Evolutionary conservation across 2,888 invertebrate genomes (phyloP).

Genomic region (Drosophila paranaensis): DNA sequence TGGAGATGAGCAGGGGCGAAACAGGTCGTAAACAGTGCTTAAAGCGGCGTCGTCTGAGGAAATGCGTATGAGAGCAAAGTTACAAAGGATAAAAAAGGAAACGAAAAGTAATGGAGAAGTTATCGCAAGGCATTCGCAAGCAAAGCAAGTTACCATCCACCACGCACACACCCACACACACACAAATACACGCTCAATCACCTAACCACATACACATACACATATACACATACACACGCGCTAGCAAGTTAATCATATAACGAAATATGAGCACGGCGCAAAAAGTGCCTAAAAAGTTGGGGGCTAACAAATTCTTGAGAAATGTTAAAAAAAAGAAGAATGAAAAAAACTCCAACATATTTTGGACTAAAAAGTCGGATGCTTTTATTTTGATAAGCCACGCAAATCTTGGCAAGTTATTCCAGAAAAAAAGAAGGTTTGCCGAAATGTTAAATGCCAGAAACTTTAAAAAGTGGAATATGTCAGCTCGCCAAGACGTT

Average conservation of each 20-base stretch:
- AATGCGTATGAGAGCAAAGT: constrained; percentile 13
- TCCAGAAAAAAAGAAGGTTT: constrained; percentile 12
- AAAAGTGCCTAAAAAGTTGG: constrained; percentile 16
- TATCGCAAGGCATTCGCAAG: constrained; percentile 16
- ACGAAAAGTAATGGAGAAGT: constrained; percentile 10
- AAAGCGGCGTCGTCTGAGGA: constrained; percentile 1
- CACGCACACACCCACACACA: constrained; percentile 2
- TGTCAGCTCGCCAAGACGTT: neutral
- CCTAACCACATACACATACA: constrained; percentile 8
- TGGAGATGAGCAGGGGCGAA: constrained; percentile 12
- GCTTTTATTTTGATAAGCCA: constrained; percentile 8
- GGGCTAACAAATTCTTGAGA: constrained; percentile 5
- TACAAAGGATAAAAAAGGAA: constrained; percentile 11
- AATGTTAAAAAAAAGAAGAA: constrained; percentile 3
- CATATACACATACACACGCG: constrained; percentile 20
- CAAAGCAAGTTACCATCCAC: constrained; percentile 8
- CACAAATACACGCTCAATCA: constrained; percentile 1
- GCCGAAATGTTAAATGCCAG: neutral
- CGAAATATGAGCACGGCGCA: constrained; percentile 32
- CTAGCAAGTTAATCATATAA: constrained; percentile 38
- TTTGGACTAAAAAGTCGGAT: constrained; percentile 14
- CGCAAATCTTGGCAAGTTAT: constrained; percentile 17
- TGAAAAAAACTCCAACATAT: neutral
- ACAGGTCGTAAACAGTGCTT: constrained; percentile 18
- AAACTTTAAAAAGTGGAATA: neutral